Evolutionary conservation across 1,140 invertebrate genomes (phyloP), one percentile per base, ranked within the genome.

Genomic region (Orussus abietinus): DNA sequence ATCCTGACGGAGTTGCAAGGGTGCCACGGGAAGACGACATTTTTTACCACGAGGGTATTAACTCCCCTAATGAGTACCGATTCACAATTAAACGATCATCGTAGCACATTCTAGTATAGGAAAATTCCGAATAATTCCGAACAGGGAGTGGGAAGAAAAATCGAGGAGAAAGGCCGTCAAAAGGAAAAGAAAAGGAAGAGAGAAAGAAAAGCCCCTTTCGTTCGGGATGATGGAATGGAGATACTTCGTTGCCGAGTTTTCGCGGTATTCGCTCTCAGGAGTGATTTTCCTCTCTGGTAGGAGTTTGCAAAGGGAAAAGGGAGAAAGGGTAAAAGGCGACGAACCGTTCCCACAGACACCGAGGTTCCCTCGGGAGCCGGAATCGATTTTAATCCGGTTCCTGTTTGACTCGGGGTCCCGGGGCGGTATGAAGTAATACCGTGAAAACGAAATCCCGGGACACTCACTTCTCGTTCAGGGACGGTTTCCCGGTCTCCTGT

Each of bases 401-500:
- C 42, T n/a, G 25, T 28, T 53, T 38, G 46, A 50, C 37, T 42
- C 22, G 21, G 21, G 38, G 25, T 22, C 5, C 29, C 28, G 33
- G 21, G 14, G 37, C 26, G 21, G 44, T 43, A 49, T 49, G 41
- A 47, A 42, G 26, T 42, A 29, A 35, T 38, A 33, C 38, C 38
- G 21, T 26, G 29, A 35, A 15, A 35, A 11, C 11, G 26, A 21
- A 32, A 34, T 1, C 12, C 6, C 26, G 19, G 11, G 10, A 31
- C 30, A 79, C 81, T 83, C 75, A 92, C 90, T 83, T 83, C 76
- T 90, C 84, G 73, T 96, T 92, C 22, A 93, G 75, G 17, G 80
- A 76, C 4, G 92, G 93, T 66, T 92, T 94, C 18, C 91, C 91
- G 4, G 89, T 92, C 55, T 90, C 81, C 12, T 81, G 80, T 30